Percentiles rank a stretch among this genome's conserved stretches.
Conservation (phyloP, 2,888 invertebrate genomes). For the Leptothorax acervorum region DNA sequence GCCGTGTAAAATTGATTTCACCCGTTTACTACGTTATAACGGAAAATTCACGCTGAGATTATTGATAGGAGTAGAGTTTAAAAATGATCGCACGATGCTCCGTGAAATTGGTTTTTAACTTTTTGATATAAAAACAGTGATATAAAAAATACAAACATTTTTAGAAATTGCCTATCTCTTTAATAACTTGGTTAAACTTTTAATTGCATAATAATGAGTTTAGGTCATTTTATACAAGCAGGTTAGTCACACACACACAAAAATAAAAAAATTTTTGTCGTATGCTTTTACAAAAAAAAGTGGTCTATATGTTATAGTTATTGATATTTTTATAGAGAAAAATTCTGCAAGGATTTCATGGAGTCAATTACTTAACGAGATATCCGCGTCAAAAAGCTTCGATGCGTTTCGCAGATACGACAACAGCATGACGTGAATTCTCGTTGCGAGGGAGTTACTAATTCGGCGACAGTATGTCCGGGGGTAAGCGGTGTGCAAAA, state of each 20-base stretch:
- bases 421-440: slow-evolving; percentile 6
- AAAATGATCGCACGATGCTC: slow-evolving; percentile 12
- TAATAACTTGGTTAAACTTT: background rate
- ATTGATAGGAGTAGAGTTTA: slow-evolving; percentile 13
- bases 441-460: slow-evolving; percentile 22
- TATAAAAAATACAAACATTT: background rate
- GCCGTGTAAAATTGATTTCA: slow-evolving; percentile 46
- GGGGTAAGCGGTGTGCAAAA: slow-evolving; percentile 21
- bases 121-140: background rate
- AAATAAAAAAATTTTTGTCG: background rate
- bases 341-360: background rate
- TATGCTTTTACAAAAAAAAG: background rate
- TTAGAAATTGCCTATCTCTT: background rate
- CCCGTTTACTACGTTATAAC: slow-evolving; percentile 15
- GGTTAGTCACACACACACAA: background rate
- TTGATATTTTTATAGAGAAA: background rate
- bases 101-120: slow-evolving; percentile 44
- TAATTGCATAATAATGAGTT: background rate
- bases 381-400: background rate
- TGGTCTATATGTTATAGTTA: background rate
- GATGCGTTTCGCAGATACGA: background rate
- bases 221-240: background rate
- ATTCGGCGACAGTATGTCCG: slow-evolving; percentile 20
- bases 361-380: slow-evolving; percentile 23
- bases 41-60: slow-evolving; percentile 30